Percentiles rank a stretch among this genome's conserved stretches.
These are phyloP conservation scores for Pampusana beccarii DNA, from an alignment of 2,113 vertebrate species.

Conservation along the genomic window DNA sequence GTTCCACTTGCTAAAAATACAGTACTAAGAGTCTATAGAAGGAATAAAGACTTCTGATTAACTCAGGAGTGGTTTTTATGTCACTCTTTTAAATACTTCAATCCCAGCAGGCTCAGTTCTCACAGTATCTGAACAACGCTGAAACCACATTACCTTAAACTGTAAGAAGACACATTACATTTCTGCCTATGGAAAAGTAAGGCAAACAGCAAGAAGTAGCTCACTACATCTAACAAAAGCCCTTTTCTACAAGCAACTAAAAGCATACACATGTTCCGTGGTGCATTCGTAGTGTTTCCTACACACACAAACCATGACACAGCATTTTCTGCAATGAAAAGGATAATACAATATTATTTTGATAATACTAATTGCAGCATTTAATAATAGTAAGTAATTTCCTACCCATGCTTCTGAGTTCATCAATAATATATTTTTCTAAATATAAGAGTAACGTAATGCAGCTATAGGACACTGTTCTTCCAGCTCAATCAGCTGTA, in stretches of 20 bases:
- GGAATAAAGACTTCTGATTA: not conserved
- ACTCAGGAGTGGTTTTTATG: not conserved
- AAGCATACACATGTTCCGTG: not conserved
- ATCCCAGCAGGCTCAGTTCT: not conserved
- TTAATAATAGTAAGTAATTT: not conserved
- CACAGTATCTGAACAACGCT: not conserved
- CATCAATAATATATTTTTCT: not conserved
- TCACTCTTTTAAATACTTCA: not conserved
- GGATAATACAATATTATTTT: not conserved
- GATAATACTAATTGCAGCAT: not conserved
- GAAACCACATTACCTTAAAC: not conserved
- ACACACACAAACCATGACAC: not conserved
- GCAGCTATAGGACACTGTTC: not conserved
- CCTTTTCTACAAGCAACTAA: not conserved
- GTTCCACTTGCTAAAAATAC: not conserved
- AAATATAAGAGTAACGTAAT: not conserved
- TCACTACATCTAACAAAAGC: not conserved
- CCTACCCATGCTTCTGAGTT: not conserved
- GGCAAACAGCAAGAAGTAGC: not conserved
- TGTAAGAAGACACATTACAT: not conserved
- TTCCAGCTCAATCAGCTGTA: not conserved
- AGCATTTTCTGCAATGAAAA: not conserved
- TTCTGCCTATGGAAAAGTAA: not conserved
- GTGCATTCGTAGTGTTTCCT: not conserved
- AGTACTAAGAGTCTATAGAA: not conserved